Base-by-base conservation (phyloP, 2,113 vertebrate species). In the Notarius quadriscutis region DNA sequence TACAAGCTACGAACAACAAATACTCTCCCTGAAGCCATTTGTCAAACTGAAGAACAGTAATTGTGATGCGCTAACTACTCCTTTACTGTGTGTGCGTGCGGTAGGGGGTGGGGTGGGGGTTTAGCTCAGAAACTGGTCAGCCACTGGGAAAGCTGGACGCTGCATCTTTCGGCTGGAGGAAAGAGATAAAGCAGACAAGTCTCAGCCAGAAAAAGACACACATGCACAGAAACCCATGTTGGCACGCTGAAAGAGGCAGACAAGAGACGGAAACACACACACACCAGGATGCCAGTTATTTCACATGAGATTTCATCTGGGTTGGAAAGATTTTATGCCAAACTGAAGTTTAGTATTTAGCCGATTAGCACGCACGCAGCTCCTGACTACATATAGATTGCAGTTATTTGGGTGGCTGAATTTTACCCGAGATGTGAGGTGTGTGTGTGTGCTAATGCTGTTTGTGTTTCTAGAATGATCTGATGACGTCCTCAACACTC, bases 161-260 rank as follows among this genome's bases (percentile, higher is more conserved):
- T 89, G 84, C 82, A 86, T 92, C 83, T 86, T 92, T 86, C 58
- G 48, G 86, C 91, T 91, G 87, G 74, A 87, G 85, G 85, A 88
- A 86, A 75, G 85, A 91, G 92, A 92, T 91, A 86, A 87, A 90
- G 88, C 48, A 53, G 41, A 63, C 7, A 27, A 34, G 25, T 18
- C 34, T 58, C 51, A 22, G n/a, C 48, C 71, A 75, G 67, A 77
- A 78, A 81, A 25, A 75, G 62, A 84, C 80, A 90, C 34, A 87
- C 48, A 77, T 17, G 55, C 65, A n/a, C 72, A 85, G 57, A 83
- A 83, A 84, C 18, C 63, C 74, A n/a, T 14, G 12, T 25, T 30
- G n/a, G 62, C 22, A 53, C n/a, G 5, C 62, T 69, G 63, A 57
- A 27, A 25, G 30, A 63, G 7, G 51, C 50, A 53, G 65, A 71